Base-by-base conservation (phyloP, 2,113 vertebrate species). In the Ochotona princeps region DNA sequence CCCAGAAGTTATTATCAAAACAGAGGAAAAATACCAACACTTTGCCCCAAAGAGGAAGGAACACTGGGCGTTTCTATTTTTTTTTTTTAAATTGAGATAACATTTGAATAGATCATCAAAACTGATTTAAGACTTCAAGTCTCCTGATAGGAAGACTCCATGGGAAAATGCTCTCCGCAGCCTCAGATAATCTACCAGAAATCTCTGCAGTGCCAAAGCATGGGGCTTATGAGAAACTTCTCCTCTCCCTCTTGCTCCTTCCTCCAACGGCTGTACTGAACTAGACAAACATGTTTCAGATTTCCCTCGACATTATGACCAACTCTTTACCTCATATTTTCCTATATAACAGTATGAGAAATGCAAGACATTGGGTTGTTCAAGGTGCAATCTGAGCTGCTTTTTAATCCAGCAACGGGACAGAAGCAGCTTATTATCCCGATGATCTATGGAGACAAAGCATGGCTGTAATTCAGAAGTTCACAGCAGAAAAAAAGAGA, bases 91-190 rank as follows among this genome's bases (percentile, higher is more conserved):
- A 88, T 87, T 13, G 88, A 0, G 81, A 49, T 5, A 28, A 28
- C 38, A 74, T 60, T 60, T 89, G 73, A 57, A 87, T 1, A 82
- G 95, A 83, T 82, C 93, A 91, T 73, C 76, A 95, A 96, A 95
- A 86, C 2, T 30, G 79, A 95, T 54, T 75, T 0, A 30, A 92
- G 78, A 38, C 12, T 54, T 76, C 57, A 23, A 84, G 14, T 82
- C 25, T 96, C 13, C 14, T 51, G 25, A 67, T 44, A 94, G 3
- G 14, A 80, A 69, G 47, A 65, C 38, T 4, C 14, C 4, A n/a
- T 28, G 15, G 79, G 23, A 81, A 81, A 95, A 95, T 9, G 67
- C 2, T 35, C 30, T 32, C 49, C 66, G 15, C 4, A 15, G n/a
- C 0, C 32, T 0, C 14, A 0, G 23, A 63, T 95, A 83, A 89